Percentiles rank a stretch among this genome's conserved stretches.
phyloP scores from a whole-genome alignment of 2,113 vertebrate species.

The Gymnogyps californianus region DNA sequence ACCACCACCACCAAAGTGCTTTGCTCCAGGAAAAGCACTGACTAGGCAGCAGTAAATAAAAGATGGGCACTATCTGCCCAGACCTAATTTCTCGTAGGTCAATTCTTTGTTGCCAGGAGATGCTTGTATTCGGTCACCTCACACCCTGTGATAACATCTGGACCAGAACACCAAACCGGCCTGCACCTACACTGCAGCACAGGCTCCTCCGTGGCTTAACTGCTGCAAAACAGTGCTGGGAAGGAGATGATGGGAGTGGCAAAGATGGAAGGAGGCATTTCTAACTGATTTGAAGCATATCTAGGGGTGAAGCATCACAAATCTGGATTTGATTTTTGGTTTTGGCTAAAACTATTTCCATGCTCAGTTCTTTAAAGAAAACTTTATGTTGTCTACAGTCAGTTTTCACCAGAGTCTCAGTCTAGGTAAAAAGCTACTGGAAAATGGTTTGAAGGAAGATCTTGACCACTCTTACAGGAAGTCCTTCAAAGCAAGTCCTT shows the following conservation, averaged over 20 bases:
- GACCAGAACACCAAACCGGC: not conserved
- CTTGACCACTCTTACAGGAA: not conserved
- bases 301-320: not conserved
- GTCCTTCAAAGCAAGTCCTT: not conserved
- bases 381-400: not conserved
- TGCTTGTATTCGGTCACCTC: not conserved
- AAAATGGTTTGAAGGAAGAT: not conserved
- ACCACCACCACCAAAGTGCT: fast-evolving
- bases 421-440: not conserved
- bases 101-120: not conserved
- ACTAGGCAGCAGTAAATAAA: not conserved
- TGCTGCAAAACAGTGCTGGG: not conserved
- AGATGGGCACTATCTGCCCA: not conserved
- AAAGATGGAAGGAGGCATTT: not conserved
- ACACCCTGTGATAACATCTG: not conserved
- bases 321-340: not conserved
- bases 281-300: not conserved
- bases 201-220: not conserved
- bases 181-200: not conserved
- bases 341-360: not conserved
- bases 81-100: not conserved
- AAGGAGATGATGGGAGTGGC: not conserved
- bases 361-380: not conserved
- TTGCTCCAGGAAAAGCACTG: not conserved
- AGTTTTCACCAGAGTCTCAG: not conserved